Base-by-base conservation (phyloP, 2,113 vertebrate genomes). In the Merops nubicus region DNA sequence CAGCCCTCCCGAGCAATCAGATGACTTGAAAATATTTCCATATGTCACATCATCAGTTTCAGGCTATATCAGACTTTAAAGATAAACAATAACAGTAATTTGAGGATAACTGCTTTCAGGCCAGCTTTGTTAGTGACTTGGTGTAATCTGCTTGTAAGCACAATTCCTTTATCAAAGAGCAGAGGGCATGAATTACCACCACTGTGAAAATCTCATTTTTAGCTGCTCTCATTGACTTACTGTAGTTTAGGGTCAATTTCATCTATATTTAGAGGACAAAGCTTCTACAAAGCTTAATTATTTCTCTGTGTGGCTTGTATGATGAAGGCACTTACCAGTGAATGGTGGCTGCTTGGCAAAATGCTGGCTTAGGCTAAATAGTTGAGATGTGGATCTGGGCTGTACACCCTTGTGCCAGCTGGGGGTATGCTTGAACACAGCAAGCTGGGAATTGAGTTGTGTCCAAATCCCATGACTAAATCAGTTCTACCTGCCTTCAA, bases 211-310 rank as follows among this genome's bases (percentile, higher is more conserved):
- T 22, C 33, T 17, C 34, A 34, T 31, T 67, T 93, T 84, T 21
- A 84, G 82, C 43, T 78, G 38, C 36, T 90, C 16, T 56, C 47
- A 33, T 38, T 42, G 40, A 84, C 56, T 81, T 31, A 25, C 60
- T 79, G 31, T 42, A 40, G 33, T 95, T 89, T 62, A 77, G 63
- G 78, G 38, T 67, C 45, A 48, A 67, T 93, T 96, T 86, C 22
- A 88, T 70, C 56, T 86, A 22, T 40, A 80, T 68, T 81, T 80
- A 92, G 68, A 92, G n/a, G 56, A 63, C 0, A 0, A 95, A 63
- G 43, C 25, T 77, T 85, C 81, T 88, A 19, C 73, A 56, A 95
- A 57, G 47, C 65, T 92, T 80, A 67, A 80, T 74, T 91, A 88
- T 59, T 93, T 93, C 60, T 80, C 64, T 56, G 19, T 59, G 47